These are phyloP conservation scores for Chaetops frenatus DNA, from an alignment of 2,113 vertebrate genomes.

Conservation along the genomic window DNA sequence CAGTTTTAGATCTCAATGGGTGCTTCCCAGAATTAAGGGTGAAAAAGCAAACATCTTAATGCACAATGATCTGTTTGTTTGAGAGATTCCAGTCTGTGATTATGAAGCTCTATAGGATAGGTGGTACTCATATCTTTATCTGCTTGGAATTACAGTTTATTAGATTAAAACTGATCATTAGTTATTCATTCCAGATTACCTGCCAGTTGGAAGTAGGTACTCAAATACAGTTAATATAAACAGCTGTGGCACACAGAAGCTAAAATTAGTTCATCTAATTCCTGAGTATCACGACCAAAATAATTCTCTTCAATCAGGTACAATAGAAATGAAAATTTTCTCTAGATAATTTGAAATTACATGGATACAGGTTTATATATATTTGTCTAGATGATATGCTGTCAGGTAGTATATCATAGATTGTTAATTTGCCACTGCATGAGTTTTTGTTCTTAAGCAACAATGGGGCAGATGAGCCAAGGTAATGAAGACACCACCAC, in stretches of 20 bases:
- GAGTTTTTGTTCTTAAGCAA: not conserved
- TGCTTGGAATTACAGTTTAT: not conserved
- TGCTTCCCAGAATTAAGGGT: not conserved
- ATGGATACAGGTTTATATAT: not conserved
- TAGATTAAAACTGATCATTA: not conserved
- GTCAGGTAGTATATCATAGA: not conserved
- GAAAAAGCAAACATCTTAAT: not conserved
- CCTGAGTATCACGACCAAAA: constrained; percentile 15
- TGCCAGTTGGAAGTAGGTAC: constrained; percentile 41
- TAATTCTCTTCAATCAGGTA: constrained; percentile 41
- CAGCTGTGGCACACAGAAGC: not conserved
- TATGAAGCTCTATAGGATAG: not conserved
- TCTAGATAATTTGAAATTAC: not conserved
- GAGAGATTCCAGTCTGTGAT: not conserved
- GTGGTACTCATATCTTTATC: not conserved
- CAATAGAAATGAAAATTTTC: not conserved
- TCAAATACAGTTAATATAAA: constrained; percentile 40
- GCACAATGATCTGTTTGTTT: not conserved
- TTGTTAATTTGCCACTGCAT: not conserved
- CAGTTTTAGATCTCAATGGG: not conserved
- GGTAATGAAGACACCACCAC: not conserved
- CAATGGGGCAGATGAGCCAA: not conserved
- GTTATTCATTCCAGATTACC: constrained; percentile 22
- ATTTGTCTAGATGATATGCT: not conserved
- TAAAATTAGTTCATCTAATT: constrained; percentile 32